These are phyloP conservation scores for Halocynthia aurantium DNA, from an alignment of 23 tunicate species.

Conservation along the genomic window DNA sequence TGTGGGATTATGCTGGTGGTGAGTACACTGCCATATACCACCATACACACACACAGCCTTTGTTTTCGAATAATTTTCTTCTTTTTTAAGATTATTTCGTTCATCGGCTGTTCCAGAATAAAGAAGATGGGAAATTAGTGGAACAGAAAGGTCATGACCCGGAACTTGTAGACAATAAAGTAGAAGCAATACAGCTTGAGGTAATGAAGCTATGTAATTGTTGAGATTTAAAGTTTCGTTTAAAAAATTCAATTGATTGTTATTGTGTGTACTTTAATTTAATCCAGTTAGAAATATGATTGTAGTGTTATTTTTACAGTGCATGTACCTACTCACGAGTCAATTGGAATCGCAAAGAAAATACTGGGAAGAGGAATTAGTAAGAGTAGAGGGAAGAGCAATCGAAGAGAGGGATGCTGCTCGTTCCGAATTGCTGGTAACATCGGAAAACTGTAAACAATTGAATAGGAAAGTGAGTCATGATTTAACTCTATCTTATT, in stretches of 20 bases:
- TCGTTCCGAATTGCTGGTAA: slow-evolving; percentile 9
- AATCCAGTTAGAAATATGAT: not conserved
- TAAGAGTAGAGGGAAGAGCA: slow-evolving; percentile 24
- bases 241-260: too few relatives aligned
- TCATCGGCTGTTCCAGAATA: slow-evolving; percentile 91
- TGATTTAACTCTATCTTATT: not conserved
- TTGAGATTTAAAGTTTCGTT: too few relatives aligned
- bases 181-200: slow-evolving; percentile 84
- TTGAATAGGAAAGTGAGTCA: slow-evolving; percentile 14
- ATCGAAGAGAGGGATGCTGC: slow-evolving; percentile 24
- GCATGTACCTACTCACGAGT: slow-evolving; percentile 89
- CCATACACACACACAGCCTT: not conserved
- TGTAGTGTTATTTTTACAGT: slow-evolving; percentile 25
- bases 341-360: slow-evolving; percentile 92
- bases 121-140: slow-evolving; percentile 85
- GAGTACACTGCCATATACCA: not conserved
- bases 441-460: slow-evolving; percentile 3
- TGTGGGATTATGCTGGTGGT: slow-evolving; percentile 99
- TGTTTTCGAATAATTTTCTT: not conserved
- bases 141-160: slow-evolving; percentile 48
- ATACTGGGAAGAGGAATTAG: slow-evolving; percentile 90
- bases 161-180: slow-evolving; percentile 33
- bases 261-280: too few relatives aligned
- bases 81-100: slow-evolving; percentile 86
- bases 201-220: slow-evolving; percentile 9